Evolutionary conservation across 2,797 vertebrate genomes (phyloP).

Genomic region (Masticophis lateralis): DNA sequence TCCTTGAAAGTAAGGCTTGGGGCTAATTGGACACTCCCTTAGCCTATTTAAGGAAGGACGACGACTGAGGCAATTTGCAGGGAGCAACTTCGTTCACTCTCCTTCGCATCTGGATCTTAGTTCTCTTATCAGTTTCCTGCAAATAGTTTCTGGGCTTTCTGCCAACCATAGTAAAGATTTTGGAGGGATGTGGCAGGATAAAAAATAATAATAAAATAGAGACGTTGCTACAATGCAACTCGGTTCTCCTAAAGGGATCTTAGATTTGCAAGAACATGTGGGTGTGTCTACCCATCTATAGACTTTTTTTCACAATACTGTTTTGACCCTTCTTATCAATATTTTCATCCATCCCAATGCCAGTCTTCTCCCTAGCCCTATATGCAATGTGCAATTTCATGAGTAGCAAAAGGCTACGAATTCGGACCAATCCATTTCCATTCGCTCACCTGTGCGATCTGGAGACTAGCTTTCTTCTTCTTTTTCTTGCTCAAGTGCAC

Average conservation of each 20-base stretch:
- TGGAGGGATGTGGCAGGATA: too few species aligned
- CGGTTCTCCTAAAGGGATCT: neutral
- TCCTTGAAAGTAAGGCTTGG: too few species aligned
- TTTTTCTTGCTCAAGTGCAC: neutral
- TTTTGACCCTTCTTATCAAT: neutral
- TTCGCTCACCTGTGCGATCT: neutral
- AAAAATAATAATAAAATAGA: neutral
- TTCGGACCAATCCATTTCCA: neutral
- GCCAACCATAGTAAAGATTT: neutral
- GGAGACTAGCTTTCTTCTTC: neutral
- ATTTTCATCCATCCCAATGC: neutral
- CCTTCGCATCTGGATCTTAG: too few species aligned
- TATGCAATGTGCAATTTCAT: neutral
- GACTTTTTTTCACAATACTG: neutral
- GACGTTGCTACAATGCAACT: neutral
- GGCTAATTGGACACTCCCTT: too few species aligned
- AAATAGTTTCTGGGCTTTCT: too few species aligned
- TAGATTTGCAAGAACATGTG: neutral
- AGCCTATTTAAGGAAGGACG: too few species aligned
- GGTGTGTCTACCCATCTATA: neutral
- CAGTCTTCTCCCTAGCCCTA: neutral
- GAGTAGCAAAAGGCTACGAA: neutral
- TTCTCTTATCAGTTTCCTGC: too few species aligned
- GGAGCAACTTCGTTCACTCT: too few species aligned
- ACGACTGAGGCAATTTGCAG: too few species aligned